Base-by-base conservation (phyloP, 2,797 vertebrate genomes). In the Mus caroli region DNA sequence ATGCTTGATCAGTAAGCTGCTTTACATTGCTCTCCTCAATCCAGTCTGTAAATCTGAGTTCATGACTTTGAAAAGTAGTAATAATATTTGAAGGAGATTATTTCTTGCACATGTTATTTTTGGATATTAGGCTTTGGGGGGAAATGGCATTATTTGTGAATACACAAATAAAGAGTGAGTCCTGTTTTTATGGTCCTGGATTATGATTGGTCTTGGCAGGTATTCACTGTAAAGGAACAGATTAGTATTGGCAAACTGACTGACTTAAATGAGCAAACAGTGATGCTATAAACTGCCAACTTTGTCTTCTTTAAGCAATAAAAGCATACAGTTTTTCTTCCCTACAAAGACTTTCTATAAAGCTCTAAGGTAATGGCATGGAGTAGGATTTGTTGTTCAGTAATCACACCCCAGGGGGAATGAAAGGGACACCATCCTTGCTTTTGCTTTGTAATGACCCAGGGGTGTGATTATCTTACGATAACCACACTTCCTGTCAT, bases 361-460 rank as follows among this genome's bases (percentile, higher is more conserved):
- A 98, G 98, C 98, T 98, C 96, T 98, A 98, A 98, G 94, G 96
- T 98, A 98, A 98, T 91, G 97, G 97, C 96, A 97, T 96, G 97
- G 98, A 98, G 98, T 97, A 95, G 98, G 98, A 97, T 97, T 97
- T 97, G 97, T 97, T 95, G 69, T 96, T 97, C 98, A 98, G 96
- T 98, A 98, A 98, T 98, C 98, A 98, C 98, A 98, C 98, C 98
- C 98, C 98, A 97, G 98, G 98, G 98, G 98, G 98, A 98, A 98
- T 96, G 98, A 98, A 97, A 97, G 98, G 98, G 97, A 97, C 80
- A 77, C 85, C 95, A 97, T 97, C 96, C 98, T 96, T 98, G 98
- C 98, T 98, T 97, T 98, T 97, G 98, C 98, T 98, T 98, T 98
- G 98, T 98, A 98, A 98, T 99, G 98, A 99, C 98, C 98, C 98